Evolutionary conservation across 2,888 invertebrate species (phyloP), one percentile per base, ranked within the genome.

Genomic region (Brassicogethes aeneus): DNA sequence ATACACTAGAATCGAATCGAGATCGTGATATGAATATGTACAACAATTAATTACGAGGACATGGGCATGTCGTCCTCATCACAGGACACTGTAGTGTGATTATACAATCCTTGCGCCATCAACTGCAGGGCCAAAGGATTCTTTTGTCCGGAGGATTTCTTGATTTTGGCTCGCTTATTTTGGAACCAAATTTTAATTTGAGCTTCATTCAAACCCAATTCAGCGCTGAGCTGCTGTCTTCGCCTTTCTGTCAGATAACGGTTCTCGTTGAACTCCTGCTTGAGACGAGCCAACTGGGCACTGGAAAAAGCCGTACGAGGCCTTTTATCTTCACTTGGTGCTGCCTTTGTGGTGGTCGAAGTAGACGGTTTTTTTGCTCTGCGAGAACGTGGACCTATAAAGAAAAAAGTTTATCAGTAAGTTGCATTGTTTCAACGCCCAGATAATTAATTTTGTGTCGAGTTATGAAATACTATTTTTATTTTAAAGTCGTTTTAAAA

Each of bases 111-210:
- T 64, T 94, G 92, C 0, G 93, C 92, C 89, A 93, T 92, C 54
- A 94, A 75, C 60, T 92, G 91, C 41, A 91, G 62, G 0, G 94
- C 93, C 40, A 94, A 70, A 0, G 88, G 85, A 68, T 91, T 88
- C 59, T 86, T 81, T 53, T 85, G 82, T 0, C 91, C 91, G 0
- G 80, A 80, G 0, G 89, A 79, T 65, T 95, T 95, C 75, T 96
- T 96, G 66, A 94, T 85, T 72, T 95, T 95, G 48, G 96, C 96
- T 12, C 95, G 76, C 66, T 95, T 94, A 72, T 95, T 94, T 73
- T 95, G 91, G 72, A 93, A 92, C 93, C 92, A 94, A 66, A 94
- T 93, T 74, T 94, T 94, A 65, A 92, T 96, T 71, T 96, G 96
- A 0, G 93, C 92, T 68, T 97, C 96, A 56, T 95, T 94, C 44